Percentiles rank a stretch among this genome's conserved stretches.
phyloP scores from a whole-genome alignment of 2,113 vertebrate genomes.

The Etia nguti region DNA sequence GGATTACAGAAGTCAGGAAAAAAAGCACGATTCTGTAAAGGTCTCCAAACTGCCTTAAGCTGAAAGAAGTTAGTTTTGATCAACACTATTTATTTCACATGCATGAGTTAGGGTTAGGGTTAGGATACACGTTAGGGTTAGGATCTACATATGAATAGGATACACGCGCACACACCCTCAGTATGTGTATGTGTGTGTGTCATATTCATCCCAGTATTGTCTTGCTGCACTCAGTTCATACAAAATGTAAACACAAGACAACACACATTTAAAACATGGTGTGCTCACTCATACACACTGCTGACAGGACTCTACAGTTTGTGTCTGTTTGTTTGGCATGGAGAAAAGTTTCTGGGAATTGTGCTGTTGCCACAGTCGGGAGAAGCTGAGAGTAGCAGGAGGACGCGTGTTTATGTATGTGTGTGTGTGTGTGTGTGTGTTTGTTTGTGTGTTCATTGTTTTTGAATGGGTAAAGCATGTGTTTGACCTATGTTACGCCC shows the following conservation, averaged over 20 bases:
- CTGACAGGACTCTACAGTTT: conserved; percentile 32
- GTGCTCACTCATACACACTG: background rate
- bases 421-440: background rate
- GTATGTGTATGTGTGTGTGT: background rate
- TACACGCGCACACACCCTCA: rapidly evolving
- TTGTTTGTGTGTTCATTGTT: background rate
- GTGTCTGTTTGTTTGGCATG: background rate
- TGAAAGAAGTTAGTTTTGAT: background rate
- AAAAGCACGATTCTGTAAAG: background rate
- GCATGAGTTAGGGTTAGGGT: background rate
- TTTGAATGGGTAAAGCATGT: background rate
- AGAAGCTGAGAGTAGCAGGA: background rate
- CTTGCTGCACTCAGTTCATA: conserved; percentile 21
- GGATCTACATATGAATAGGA: background rate
- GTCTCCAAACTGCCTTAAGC: background rate
- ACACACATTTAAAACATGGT: conserved; percentile 47
- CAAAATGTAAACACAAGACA: conserved; percentile 34
- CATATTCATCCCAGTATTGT: conserved; percentile 51
- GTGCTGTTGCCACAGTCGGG: background rate
- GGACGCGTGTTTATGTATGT: rapidly evolving
- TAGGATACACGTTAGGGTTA: too few relatives aligned
- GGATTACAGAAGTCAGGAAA: background rate
- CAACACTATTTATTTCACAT: background rate
- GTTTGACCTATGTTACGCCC: background rate
- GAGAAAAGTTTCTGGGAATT: background rate